Evolutionary conservation across 2,888 invertebrate genomes (phyloP), one percentile per base, ranked within the genome.

Genomic region (Diploptera punctata): DNA sequence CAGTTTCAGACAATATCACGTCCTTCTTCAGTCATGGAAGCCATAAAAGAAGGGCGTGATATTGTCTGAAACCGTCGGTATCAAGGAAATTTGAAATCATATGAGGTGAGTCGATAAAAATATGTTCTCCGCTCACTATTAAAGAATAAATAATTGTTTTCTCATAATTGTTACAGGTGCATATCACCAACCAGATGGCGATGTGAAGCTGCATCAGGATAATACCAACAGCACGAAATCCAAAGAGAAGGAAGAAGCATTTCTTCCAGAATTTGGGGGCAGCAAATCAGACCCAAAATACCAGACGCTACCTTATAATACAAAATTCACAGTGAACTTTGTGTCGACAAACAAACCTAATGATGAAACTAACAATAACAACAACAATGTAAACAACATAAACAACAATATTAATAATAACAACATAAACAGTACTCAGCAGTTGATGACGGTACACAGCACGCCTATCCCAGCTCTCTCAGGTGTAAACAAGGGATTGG

Each of bases 281-380:
- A 93, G 91, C 79, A 95, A 95, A 82, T 92, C 91, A 71, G 95
- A 96, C 83, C 94, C 92, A 52, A 97, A 94, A 84, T 96, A 94
- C 85, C 95, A 96, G 86, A 95, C 95, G 31, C 85, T 96, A 83
- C 95, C 96, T 78, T 93, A 94, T 84, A 96, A 91, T 81, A 94
- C 93, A 44, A 96, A 94, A 83, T 93, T 94, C 82, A 90, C 91
- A 18, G 84, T 90, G 21, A 86, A 89, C 83, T 84, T 87, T 19
- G 70, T 76, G 2, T 72, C 72, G 5, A 79, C 67, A 70, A 72
- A 47, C 71, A 69, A 68, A 65, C 67, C 38, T 76, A 75, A 72
- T 69, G 75, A 75, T 69, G 76, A 70, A 72, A 76, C 67, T 61
- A 75, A 72, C 61, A 75, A 67, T 62, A 76, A 72, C 49, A 73